A percentile compares a stretch with the other conserved stretches of the same genome.
Evolutionary conservation across 1,140 invertebrate species (phyloP).

Genomic region (Camponotus floridanus): DNA sequence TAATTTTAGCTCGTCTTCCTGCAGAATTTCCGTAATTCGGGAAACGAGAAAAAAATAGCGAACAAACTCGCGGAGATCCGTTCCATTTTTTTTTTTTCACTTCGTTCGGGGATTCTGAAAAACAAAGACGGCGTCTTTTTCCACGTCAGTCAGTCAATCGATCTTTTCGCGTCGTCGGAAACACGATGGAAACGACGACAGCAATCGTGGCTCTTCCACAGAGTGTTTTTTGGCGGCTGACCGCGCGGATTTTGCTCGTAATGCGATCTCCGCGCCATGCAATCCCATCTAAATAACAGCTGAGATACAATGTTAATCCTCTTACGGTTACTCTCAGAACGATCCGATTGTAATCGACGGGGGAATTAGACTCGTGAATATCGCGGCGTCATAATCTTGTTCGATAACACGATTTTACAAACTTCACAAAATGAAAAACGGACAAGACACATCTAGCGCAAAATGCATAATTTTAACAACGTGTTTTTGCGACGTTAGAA

Average conservation of each 20-base stretch:
- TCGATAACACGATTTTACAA: slow-evolving; percentile 15
- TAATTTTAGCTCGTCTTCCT: not conserved
- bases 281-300: slow-evolving; percentile 8
- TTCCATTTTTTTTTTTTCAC: not conserved
- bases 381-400: slow-evolving; percentile 17
- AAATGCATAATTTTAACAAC: slow-evolving; percentile 41
- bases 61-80: not conserved
- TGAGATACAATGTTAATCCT: slow-evolving; percentile 29
- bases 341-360: not conserved
- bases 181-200: not conserved
- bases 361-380: not conserved
- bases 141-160: not conserved
- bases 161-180: not conserved
- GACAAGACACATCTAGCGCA: not conserved
- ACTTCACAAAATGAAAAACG: not conserved
- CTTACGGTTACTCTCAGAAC: slow-evolving; percentile 15
- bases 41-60: not conserved
- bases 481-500: not conserved
- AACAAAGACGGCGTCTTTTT: not conserved
- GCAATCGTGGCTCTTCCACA: not conserved
- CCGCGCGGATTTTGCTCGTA: not conserved
- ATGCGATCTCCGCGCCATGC: not conserved
- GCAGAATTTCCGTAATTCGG: slow-evolving; percentile 3
- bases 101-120: no score
- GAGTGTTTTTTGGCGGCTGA: not conserved